phyloP scores from a whole-genome alignment of 2,888 invertebrate species.

The Tetragonisca angustula region DNA sequence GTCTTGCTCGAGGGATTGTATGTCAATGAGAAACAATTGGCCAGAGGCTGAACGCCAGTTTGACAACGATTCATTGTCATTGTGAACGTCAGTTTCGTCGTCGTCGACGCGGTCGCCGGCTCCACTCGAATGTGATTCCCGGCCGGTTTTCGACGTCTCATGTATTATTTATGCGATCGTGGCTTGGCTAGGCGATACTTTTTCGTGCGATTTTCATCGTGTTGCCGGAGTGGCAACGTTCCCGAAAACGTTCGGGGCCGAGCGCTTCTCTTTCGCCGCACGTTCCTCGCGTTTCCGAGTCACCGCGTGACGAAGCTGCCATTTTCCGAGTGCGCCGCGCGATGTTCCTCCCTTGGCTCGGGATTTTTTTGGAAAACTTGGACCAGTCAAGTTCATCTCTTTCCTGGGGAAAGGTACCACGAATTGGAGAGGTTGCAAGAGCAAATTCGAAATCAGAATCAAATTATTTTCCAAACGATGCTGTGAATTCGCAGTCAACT shows the following conservation, averaged over 20 bases:
- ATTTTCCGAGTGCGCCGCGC: neutral
- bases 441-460: too few relatives aligned
- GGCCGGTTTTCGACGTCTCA: conserved; percentile 22
- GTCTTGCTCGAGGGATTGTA: conserved; percentile 48
- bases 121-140: conserved; percentile 28
- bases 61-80: conserved; percentile 52
- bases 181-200: neutral
- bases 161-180: conserved; percentile 53
- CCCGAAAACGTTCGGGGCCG: neutral
- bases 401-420: neutral
- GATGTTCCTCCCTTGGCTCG: neutral
- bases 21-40: conserved; percentile 67
- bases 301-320: neutral
- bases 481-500: too few relatives aligned
- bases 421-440: too few relatives aligned
- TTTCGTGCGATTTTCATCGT: conserved; percentile 13
- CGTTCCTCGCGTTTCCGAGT: neutral
- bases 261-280: conserved; percentile 35
- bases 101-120: conserved; percentile 28
- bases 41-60: conserved; percentile 52
- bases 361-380: neutral
- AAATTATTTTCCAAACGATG: too few relatives aligned
- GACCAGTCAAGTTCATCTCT: neutral
- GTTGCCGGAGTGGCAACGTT: conserved; percentile 18
- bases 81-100: conserved; percentile 44